phyloP scores from a whole-genome alignment of 2,113 vertebrate genomes.

The Epinephelus moara region DNA sequence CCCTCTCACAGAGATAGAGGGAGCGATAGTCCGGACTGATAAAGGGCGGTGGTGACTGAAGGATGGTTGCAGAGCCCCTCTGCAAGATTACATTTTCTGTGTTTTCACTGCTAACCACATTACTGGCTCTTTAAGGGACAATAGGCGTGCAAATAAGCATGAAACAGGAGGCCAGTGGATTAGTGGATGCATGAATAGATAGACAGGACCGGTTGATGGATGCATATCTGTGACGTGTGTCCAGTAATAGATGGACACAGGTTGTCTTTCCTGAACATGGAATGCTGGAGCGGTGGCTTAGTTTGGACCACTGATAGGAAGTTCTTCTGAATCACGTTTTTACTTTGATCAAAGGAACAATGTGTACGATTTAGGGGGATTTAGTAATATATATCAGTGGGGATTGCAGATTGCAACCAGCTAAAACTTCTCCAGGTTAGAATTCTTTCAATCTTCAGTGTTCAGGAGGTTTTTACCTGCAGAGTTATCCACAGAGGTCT shows the following conservation, averaged over 20 bases:
- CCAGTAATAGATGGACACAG: background rate
- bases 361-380: no score
- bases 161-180: background rate
- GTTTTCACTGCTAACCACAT: conserved; percentile 16
- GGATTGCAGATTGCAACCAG: no score
- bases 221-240: background rate
- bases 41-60: conserved; percentile 37
- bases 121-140: background rate
- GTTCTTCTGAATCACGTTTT: background rate
- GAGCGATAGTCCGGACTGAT: conserved; percentile 52
- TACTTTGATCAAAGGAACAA: background rate
- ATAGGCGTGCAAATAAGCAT: conserved; percentile 23
- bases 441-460: no score
- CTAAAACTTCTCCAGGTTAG: no score
- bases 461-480: no score
- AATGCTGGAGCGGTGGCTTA: background rate
- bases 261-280: background rate
- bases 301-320: background rate
- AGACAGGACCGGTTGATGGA: background rate
- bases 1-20: conserved; percentile 36
- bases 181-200: background rate
- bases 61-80: background rate
- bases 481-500: no score
- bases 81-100: conserved; percentile 12
- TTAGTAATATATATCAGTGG: no score